Conservation (phyloP, 2,797 vertebrate genomes). For the Pangasius djambal region DNA sequence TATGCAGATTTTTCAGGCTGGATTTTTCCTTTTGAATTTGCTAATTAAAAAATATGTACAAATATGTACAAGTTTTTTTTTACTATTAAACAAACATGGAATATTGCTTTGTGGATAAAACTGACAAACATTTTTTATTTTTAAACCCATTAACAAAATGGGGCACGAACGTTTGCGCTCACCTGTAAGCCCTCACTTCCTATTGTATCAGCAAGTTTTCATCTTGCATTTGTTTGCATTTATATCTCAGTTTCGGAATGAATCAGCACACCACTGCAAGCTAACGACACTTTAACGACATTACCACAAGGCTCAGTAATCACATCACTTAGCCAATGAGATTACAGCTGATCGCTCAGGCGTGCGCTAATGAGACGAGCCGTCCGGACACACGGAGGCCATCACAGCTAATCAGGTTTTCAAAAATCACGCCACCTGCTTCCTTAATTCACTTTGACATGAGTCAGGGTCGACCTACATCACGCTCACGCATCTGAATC, state of each 20-base stretch:
- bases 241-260: background rate
- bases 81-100: background rate
- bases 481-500: background rate
- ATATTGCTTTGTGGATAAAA: background rate
- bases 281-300: slow-evolving; percentile 5
- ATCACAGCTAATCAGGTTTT: slow-evolving; percentile 19
- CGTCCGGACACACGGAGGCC: slow-evolving; percentile 3
- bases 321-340: slow-evolving; percentile 25
- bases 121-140: background rate
- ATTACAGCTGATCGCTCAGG: slow-evolving; percentile 17
- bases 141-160: background rate
- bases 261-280: background rate
- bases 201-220: too few relatives aligned
- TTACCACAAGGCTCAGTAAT: slow-evolving; percentile 28
- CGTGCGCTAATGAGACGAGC: slow-evolving; percentile 21
- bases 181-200: background rate
- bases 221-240: background rate
- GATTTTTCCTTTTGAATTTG: background rate
- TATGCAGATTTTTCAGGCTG: background rate
- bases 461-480: background rate
- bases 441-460: slow-evolving; percentile 15
- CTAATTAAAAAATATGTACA: too few relatives aligned
- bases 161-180: background rate
- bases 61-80: background rate
- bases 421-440: slow-evolving; percentile 6